These are phyloP conservation scores for Boloria euphrosyne DNA, from an alignment of 2,888 invertebrate genomes.

Conservation along the genomic window DNA sequence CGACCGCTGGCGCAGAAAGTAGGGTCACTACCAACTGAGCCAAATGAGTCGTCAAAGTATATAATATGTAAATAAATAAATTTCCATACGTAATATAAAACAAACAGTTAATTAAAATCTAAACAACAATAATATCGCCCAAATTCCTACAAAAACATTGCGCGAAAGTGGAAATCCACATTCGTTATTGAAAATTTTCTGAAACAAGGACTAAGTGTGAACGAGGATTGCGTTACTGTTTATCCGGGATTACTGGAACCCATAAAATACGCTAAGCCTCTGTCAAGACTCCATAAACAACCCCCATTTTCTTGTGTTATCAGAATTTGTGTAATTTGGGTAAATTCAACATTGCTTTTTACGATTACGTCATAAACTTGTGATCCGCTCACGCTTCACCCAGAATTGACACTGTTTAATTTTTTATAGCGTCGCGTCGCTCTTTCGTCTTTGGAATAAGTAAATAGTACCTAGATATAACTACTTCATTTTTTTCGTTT, in stretches of 20 bases:
- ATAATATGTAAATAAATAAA: too few relatives aligned
- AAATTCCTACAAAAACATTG: too few relatives aligned
- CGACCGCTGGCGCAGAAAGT: too few relatives aligned
- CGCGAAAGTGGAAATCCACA: background rate
- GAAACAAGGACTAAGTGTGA: conserved; percentile 41
- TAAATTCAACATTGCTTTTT: conserved; percentile 11
- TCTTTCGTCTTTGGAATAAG: too few relatives aligned
- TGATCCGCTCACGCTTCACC: background rate
- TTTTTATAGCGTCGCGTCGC: too few relatives aligned
- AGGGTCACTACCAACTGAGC: too few relatives aligned
- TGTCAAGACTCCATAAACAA: conserved; percentile 42
- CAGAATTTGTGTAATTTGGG: conserved; percentile 24
- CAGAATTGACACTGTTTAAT: too few relatives aligned
- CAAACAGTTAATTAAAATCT: background rate
- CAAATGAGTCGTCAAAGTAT: too few relatives aligned
- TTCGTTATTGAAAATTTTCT: conserved; percentile 39
- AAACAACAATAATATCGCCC: too few relatives aligned
- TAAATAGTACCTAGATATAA: too few relatives aligned
- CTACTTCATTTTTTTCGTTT: too few relatives aligned
- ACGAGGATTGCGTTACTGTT: conserved; percentile 47
- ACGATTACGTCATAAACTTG: conserved; percentile 13
- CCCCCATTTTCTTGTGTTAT: conserved; percentile 36
- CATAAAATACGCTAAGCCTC: conserved; percentile 46
- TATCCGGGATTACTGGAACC: conserved; percentile 49
- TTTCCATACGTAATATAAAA: background rate